Evolutionary conservation across 2,797 vertebrate genomes (phyloP).

Genomic region (Danio albolineatus): DNA sequence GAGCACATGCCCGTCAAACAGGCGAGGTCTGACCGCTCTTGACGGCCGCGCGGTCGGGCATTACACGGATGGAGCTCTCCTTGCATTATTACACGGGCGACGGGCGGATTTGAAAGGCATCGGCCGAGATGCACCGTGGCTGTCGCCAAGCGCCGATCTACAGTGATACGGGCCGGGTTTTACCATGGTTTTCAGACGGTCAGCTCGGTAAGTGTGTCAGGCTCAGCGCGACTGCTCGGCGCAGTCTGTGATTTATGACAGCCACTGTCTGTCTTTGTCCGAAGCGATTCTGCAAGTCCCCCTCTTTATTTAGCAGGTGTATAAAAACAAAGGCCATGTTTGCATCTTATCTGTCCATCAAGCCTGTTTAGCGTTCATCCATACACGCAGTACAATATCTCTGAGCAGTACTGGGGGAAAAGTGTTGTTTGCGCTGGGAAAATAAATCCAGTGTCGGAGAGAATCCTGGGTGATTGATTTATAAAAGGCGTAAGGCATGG

Average conservation of each 20-base stretch:
- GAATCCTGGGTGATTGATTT: background rate
- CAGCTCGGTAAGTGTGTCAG: slow-evolving; percentile 64
- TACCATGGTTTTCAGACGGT: slow-evolving; percentile 67
- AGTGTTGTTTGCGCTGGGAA: background rate
- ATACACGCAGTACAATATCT: background rate
- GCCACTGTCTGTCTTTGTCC: slow-evolving; percentile 32
- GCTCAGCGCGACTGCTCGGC: background rate
- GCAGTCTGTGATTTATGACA: slow-evolving; percentile 37
- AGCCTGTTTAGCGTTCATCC: too few species aligned
- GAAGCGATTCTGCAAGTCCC: background rate
- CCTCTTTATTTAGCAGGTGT: background rate
- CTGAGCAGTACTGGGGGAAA: background rate
- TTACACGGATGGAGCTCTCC: slow-evolving; percentile 9
- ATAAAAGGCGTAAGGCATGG: background rate
- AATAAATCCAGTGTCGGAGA: background rate
- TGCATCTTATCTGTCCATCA: background rate
- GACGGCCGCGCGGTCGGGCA: background rate
- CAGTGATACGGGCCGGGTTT: slow-evolving; percentile 59
- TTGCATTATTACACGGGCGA: slow-evolving; percentile 8
- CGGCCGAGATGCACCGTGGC: slow-evolving; percentile 64
- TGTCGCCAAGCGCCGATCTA: slow-evolving; percentile 56
- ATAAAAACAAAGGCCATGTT: slow-evolving; percentile 42
- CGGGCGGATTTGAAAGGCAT: slow-evolving; percentile 48
- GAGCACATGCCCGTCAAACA: background rate
- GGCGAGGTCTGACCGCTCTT: background rate